Percentiles rank a stretch among this genome's conserved stretches.
Evolutionary conservation across 1,140 invertebrate species (phyloP).

Genomic region (Agrypnia vestita): DNA sequence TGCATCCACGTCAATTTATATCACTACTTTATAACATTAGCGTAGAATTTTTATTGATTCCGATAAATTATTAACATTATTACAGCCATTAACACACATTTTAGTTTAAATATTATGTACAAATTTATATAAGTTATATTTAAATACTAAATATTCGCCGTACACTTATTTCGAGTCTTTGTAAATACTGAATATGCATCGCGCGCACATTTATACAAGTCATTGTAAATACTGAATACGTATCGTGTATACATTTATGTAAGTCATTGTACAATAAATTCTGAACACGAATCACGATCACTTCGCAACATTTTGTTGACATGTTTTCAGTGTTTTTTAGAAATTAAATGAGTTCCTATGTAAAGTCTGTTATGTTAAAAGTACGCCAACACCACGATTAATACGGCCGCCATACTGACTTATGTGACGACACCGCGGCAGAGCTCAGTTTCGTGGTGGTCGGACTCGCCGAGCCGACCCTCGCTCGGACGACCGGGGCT

Average conservation of each 20-base stretch:
- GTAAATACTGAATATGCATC: not conserved
- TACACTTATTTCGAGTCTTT: not conserved
- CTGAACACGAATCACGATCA: too few relatives aligned
- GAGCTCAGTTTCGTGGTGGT: slow-evolving; percentile 78
- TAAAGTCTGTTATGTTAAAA: too few relatives aligned
- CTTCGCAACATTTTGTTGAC: too few relatives aligned
- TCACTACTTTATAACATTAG: slow-evolving; percentile 29
- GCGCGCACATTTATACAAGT: too few relatives aligned
- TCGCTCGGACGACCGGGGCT: slow-evolving; percentile 73
- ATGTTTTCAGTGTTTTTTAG: too few relatives aligned
- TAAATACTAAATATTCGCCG: too few relatives aligned
- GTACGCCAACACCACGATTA: slow-evolving; percentile 64
- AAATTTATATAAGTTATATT: not conserved
- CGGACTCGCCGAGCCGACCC: slow-evolving; percentile 68
- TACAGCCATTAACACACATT: slow-evolving; percentile 41
- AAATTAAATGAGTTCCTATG: too few relatives aligned
- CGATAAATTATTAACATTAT: slow-evolving; percentile 48
- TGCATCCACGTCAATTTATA: slow-evolving; percentile 19
- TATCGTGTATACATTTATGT: too few relatives aligned
- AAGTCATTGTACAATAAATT: too few relatives aligned
- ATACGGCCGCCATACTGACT: slow-evolving; percentile 85
- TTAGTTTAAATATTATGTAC: slow-evolving; percentile 36
- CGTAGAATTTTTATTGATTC: slow-evolving; percentile 43
- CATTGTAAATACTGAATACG: too few relatives aligned
- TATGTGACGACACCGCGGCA: slow-evolving; percentile 73